phyloP scores from a whole-genome alignment of 2,888 invertebrate genomes.

The Teinopalpus imperialis region DNA sequence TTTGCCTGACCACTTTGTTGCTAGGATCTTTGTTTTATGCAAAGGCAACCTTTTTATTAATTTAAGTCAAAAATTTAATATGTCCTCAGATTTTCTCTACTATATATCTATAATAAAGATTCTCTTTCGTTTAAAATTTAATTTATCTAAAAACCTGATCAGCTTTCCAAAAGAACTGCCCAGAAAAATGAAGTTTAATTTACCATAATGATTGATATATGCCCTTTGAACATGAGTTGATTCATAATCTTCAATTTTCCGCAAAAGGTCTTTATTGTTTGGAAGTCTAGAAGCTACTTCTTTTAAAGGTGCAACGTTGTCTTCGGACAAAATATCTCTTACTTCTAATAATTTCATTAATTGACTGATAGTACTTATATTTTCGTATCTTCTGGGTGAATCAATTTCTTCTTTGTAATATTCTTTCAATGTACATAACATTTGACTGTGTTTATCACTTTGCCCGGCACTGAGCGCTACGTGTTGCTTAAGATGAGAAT shows the following conservation, averaged over 20 bases:
- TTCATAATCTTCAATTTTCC: constrained; percentile 53
- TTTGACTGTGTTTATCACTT: constrained; percentile 47
- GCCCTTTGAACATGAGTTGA: constrained; percentile 39
- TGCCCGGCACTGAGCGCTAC: constrained; percentile 46
- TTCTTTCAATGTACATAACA: constrained; percentile 55
- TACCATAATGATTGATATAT: constrained; percentile 50
- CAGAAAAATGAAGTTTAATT: constrained; percentile 31
- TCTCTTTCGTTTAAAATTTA: too few species aligned
- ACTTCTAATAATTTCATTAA: constrained; percentile 60
- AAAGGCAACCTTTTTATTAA: too few species aligned
- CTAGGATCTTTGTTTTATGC: too few species aligned
- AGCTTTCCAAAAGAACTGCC: not conserved
- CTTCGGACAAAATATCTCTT: constrained; percentile 58
- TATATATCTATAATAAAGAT: too few species aligned
- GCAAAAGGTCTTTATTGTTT: constrained; percentile 44
- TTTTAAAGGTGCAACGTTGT: constrained; percentile 56
- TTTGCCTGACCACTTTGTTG: too few species aligned
- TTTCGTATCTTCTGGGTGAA: constrained; percentile 61
- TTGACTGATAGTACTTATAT: constrained; percentile 53
- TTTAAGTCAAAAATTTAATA: too few species aligned
- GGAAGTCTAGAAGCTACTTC: constrained; percentile 50
- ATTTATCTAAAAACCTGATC: too few species aligned
- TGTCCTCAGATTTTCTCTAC: too few species aligned
- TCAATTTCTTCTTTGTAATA: constrained; percentile 59
- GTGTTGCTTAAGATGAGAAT: constrained; percentile 49